Evolutionary conservation across 2,797 vertebrate species (phyloP).

Genomic region (Peromyscus eremicus): DNA sequence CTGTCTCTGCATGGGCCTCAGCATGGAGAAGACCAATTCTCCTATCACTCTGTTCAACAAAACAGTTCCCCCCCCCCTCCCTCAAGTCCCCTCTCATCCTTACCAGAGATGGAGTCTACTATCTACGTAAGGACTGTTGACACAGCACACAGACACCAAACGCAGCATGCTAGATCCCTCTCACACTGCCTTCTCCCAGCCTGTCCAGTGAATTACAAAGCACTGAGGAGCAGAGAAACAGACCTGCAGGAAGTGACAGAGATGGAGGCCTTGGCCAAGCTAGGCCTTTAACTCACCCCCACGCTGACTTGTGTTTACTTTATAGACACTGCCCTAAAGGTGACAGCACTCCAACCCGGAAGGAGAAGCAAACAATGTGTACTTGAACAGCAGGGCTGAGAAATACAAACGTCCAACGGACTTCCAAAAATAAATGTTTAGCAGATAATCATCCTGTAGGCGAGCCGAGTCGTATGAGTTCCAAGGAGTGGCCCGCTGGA

Average conservation of each 20-base stretch:
- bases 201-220: neutral
- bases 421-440: conserved; percentile 16
- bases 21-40: neutral
- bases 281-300: neutral
- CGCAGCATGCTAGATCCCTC: neutral
- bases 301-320: neutral
- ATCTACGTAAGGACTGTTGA: neutral
- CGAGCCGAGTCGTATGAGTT: neutral
- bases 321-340: neutral
- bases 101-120: neutral
- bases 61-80: neutral
- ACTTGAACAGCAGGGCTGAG: neutral
- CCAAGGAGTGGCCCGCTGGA: neutral
- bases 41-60: neutral
- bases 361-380: neutral
- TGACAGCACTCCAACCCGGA: neutral
- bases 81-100: neutral
- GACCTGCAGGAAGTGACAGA: neutral
- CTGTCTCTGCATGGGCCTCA: neutral
- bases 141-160: neutral
- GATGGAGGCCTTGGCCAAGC: neutral
- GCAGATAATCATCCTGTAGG: neutral
- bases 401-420: neutral
- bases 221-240: neutral
- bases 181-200: neutral